Percentiles rank a stretch among this genome's conserved stretches.
Evolutionary conservation across 2,113 vertebrate genomes (phyloP).

Genomic region (Paradoxurus hermaphroditus): DNA sequence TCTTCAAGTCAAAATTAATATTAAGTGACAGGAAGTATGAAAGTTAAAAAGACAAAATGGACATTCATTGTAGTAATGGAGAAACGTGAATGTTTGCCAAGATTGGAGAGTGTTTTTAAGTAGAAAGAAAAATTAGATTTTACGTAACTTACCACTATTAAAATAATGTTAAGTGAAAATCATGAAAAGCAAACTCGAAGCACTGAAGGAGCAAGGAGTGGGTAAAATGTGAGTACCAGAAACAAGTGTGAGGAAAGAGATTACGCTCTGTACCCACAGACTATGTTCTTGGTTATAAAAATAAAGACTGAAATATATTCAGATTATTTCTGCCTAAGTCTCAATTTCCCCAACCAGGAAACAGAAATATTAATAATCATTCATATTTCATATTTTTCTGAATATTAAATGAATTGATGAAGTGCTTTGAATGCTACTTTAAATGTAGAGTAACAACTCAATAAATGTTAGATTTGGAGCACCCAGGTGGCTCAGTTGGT

Average conservation of each 20-base stretch:
- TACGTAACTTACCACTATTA: not conserved
- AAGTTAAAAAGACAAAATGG: slow-evolving; percentile 38
- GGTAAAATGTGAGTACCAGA: not conserved
- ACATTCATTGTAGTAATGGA: not conserved
- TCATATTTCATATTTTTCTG: not conserved
- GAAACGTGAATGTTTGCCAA: not conserved
- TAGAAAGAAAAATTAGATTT: not conserved
- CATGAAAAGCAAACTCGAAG: not conserved
- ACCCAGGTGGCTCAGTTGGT: too few relatives aligned
- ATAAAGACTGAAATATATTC: not conserved
- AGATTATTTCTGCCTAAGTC: not conserved
- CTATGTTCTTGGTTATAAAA: not conserved
- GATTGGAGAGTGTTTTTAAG: not conserved
- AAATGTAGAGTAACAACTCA: not conserved
- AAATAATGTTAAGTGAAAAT: not conserved
- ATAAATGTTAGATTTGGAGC: not conserved
- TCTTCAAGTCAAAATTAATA: slow-evolving; percentile 60
- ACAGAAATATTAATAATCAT: not conserved
- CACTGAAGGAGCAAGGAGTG: not conserved
- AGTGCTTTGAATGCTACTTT: not conserved
- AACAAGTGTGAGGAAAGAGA: not conserved
- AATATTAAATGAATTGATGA: not conserved
- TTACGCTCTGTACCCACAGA: not conserved
- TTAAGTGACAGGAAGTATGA: slow-evolving; percentile 43
- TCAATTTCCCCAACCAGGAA: not conserved